These are phyloP conservation scores for Cyanocitta stelleri DNA, from an alignment of 2,113 vertebrate species.

Conservation along the genomic window DNA sequence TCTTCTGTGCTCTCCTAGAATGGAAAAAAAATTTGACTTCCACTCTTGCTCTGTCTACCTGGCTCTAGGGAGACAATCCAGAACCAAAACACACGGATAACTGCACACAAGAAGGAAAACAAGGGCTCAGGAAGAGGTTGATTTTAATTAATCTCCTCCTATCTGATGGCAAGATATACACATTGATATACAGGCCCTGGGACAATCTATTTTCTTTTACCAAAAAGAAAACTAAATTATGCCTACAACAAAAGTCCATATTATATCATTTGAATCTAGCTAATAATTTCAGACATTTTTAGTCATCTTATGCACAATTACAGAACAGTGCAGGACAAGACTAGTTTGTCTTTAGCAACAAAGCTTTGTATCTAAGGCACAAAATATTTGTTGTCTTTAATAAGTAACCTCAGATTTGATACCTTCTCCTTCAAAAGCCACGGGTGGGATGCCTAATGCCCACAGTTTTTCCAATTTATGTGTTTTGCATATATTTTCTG, in stretches of 20 bases:
- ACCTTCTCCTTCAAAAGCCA: not conserved
- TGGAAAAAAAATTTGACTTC: rapidly evolving
- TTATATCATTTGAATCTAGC: not conserved
- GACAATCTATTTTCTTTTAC: not conserved
- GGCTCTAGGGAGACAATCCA: not conserved
- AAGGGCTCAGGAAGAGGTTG: not conserved
- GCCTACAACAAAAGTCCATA: not conserved
- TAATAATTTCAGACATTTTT: not conserved
- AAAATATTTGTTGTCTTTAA: not conserved
- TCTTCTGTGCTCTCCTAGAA: not conserved
- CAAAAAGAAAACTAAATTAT: not conserved
- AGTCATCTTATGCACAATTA: not conserved
- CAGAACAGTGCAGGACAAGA: not conserved
- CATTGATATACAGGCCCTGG: not conserved
- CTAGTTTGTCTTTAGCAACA: not conserved
- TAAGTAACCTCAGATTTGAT: not conserved
- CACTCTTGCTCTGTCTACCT: not conserved
- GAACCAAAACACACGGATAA: rapidly evolving
- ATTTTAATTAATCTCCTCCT: not conserved
- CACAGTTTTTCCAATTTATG: not conserved
- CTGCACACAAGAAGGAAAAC: not conserved
- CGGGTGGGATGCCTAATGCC: not conserved
- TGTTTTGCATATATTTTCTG: not conserved
- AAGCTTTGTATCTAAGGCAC: not conserved
- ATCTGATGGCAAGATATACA: not conserved